Evolutionary conservation across 2,113 vertebrate species (phyloP).

Genomic region (Nanorana parkeri): DNA sequence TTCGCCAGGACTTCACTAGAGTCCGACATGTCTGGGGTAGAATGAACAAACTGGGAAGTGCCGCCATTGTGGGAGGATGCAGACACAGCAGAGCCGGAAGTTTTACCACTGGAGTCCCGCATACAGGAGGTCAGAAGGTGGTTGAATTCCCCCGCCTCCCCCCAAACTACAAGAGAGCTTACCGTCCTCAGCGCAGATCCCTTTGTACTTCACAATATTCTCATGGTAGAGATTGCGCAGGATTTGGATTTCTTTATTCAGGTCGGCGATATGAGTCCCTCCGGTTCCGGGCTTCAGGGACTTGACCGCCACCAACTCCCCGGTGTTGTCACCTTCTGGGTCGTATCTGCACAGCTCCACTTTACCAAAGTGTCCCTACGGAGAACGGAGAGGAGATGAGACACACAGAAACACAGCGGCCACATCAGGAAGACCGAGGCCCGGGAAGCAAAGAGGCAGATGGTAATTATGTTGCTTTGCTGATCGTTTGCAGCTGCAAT

Average conservation of each 20-base stretch:
- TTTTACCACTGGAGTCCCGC: too few species aligned
- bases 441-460: background rate
- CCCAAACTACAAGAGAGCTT: conserved; percentile 31
- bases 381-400: background rate
- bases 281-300: conserved; percentile 91
- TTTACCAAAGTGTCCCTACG: conserved; percentile 94
- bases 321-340: conserved; percentile 90
- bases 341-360: conserved; percentile 96
- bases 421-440: background rate
- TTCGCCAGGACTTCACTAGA: too few species aligned
- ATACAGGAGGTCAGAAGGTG: too few species aligned
- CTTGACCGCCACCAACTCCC: conserved; percentile 96
- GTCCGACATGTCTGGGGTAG: too few species aligned
- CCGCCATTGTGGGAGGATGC: too few species aligned
- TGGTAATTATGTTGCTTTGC: too few species aligned
- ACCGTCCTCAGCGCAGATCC: conserved; percentile 95
- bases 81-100: too few species aligned
- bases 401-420: background rate
- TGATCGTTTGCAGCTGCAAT: too few species aligned
- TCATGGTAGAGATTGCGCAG: conserved; percentile 93
- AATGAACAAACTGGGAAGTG: too few species aligned
- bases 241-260: conserved; percentile 93
- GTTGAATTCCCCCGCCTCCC: background rate
- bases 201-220: conserved; percentile 98
- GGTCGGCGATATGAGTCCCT: conserved; percentile 89